A percentile compares a stretch with the other conserved stretches of the same genome.
Evolutionary conservation across 2,888 invertebrate genomes (phyloP).

Genomic region (Leistus spinibarbis): DNA sequence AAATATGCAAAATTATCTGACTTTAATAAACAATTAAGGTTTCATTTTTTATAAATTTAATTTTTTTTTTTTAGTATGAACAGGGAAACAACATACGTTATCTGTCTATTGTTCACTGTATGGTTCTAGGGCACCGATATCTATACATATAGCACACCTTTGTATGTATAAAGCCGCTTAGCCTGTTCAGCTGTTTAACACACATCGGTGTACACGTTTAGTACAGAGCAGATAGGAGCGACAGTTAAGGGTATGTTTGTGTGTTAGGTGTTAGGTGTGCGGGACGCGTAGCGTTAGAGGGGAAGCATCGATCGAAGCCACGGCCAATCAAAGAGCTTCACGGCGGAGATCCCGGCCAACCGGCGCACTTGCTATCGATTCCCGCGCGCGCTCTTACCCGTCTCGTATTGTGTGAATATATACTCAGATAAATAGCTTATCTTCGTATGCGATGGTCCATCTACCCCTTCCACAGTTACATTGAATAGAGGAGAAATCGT

Average conservation of each 20-base stretch:
- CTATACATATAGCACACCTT: not conserved
- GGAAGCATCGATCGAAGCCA: not conserved
- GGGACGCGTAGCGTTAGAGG: not conserved
- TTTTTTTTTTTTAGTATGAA: too few species aligned
- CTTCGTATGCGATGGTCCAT: not conserved
- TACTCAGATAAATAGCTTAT: conserved; percentile 2
- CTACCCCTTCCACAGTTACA: not conserved
- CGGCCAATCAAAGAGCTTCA: conserved; percentile 2
- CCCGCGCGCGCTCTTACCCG: not conserved
- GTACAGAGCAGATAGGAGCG: not conserved
- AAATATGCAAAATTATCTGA: not conserved
- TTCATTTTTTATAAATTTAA: too few species aligned
- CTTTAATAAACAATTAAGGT: too few species aligned
- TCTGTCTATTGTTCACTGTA: too few species aligned
- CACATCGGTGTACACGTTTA: not conserved
- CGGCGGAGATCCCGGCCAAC: conserved; percentile 5
- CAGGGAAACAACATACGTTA: too few species aligned
- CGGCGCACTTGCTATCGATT: conserved; percentile 1
- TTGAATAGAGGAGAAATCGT: not conserved
- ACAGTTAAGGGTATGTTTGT: not conserved
- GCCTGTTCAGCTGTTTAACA: not conserved
- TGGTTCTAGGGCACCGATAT: not conserved
- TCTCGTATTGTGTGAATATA: not conserved
- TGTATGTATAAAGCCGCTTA: too few species aligned
- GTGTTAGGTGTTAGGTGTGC: not conserved